phyloP scores from a whole-genome alignment of 2,113 vertebrate genomes.

The Sceloporus undulatus region DNA sequence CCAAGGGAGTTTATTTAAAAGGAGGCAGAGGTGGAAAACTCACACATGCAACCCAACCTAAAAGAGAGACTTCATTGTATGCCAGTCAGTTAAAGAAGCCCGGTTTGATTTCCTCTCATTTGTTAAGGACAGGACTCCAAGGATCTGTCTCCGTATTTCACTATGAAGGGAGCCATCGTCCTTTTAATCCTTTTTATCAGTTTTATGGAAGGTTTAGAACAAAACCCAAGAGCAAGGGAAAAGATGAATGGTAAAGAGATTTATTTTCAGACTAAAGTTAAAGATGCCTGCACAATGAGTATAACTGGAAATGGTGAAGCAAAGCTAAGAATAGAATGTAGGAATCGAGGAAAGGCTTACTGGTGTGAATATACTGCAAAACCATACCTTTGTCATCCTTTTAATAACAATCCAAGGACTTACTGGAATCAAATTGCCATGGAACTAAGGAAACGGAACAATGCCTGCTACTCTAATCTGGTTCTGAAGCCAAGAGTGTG shows the following conservation, averaged over 20 bases:
- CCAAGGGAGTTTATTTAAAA: constrained; percentile 58
- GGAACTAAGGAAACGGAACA: constrained; percentile 76
- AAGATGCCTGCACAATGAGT: constrained; percentile 79
- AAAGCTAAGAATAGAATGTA: constrained; percentile 79
- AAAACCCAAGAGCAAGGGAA: constrained; percentile 72
- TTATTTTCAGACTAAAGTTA: constrained; percentile 79
- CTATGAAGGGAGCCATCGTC: constrained; percentile 78
- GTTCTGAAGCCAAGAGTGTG: constrained; percentile 83
- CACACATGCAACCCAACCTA: constrained; percentile 18
- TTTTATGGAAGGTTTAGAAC: constrained; percentile 72
- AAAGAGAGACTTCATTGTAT: constrained; percentile 71
- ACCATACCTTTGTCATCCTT: constrained; percentile 79
- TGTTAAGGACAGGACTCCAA: not conserved
- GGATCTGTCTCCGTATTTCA: not conserved
- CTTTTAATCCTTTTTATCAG: constrained; percentile 73
- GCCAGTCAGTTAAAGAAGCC: constrained; percentile 72
- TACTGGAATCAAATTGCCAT: constrained; percentile 84
- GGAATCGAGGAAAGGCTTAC: constrained; percentile 70
- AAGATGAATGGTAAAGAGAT: constrained; percentile 79
- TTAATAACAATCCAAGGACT: constrained; percentile 80
- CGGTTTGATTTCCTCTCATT: constrained; percentile 30
- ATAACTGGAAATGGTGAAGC: constrained; percentile 73
- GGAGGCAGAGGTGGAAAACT: constrained; percentile 2
- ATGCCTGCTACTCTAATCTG: constrained; percentile 76
- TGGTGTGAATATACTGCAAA: constrained; percentile 85